Conservation (phyloP, 2,797 vertebrate species). For the Sardinella longiceps region DNA sequence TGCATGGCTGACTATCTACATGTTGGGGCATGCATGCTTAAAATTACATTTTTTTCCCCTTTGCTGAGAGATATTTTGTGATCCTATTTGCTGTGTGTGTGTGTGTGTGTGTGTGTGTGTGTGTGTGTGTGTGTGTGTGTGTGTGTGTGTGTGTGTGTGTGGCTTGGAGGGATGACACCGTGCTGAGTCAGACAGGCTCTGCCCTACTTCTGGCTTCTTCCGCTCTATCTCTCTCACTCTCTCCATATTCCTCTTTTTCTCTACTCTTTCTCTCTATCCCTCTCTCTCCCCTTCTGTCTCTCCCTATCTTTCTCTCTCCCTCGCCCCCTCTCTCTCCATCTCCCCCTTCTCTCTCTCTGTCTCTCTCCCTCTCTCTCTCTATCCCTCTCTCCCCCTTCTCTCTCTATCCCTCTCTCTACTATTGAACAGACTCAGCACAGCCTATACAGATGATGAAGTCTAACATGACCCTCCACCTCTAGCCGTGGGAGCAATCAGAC, state of each 20-base stretch:
- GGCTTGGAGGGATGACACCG: neutral
- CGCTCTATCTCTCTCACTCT: neutral
- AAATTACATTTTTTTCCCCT: neutral
- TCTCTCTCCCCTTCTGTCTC: neutral
- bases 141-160: neutral
- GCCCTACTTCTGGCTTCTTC: conserved; percentile 6
- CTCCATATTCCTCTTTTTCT: neutral
- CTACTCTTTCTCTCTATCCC: neutral
- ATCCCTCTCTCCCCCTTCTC: neutral
- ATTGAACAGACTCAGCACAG: neutral
- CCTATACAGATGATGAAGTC: neutral
- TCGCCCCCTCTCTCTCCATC: neutral
- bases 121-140: neutral
- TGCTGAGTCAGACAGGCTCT: neutral
- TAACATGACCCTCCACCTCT: conserved; percentile 29
- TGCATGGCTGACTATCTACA: neutral
- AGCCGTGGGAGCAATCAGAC: conserved; percentile 40
- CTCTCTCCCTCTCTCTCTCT: neutral
- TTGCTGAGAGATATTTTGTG: neutral
- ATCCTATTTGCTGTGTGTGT: conserved; percentile 15
- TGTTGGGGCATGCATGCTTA: neutral
- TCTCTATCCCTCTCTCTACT: neutral
- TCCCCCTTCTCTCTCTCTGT: neutral
- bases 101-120: neutral
- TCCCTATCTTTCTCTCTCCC: neutral